Conservation (phyloP, 2,113 vertebrate species). For the Symphodus melops region DNA sequence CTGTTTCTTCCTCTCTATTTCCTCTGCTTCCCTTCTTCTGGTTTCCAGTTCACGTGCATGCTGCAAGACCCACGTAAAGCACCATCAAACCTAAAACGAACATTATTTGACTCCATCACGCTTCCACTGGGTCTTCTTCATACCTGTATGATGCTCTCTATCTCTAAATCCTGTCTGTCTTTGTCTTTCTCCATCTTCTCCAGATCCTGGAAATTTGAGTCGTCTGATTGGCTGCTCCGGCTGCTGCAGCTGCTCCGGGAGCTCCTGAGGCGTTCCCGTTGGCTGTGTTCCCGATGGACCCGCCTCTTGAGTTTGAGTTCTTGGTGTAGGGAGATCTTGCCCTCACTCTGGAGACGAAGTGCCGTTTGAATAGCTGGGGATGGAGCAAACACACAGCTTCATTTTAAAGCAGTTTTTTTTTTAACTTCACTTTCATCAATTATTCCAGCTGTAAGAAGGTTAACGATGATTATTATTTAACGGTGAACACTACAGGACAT, state of each 20-base stretch:
- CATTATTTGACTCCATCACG: background rate
- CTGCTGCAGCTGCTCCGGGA: conserved; percentile 66
- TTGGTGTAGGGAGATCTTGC: conserved; percentile 77
- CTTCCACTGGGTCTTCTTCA: background rate
- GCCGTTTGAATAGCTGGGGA: conserved; percentile 79
- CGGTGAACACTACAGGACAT: too few species aligned
- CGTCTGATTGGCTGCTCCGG: conserved; percentile 75
- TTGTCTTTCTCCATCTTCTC: conserved; percentile 73
- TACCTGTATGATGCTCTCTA: conserved; percentile 83
- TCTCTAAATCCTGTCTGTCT: conserved; percentile 78
- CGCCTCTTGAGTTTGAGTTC: conserved; percentile 81
- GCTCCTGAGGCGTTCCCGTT: conserved; percentile 65
- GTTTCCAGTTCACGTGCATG: conserved; percentile 80
- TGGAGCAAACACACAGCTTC: too few species aligned
- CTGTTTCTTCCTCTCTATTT: conserved; percentile 75
- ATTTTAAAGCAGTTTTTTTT: too few species aligned
- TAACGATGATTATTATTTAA: too few species aligned
- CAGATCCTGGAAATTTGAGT: conserved; percentile 59
- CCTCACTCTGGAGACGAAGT: conserved; percentile 75
- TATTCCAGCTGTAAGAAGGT: too few species aligned
- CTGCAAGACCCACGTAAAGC: conserved; percentile 55
- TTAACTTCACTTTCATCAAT: too few species aligned
- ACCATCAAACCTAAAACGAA: background rate
- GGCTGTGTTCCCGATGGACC: conserved; percentile 72
- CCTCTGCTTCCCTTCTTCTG: conserved; percentile 75